These are phyloP conservation scores for Lochmaea capreae DNA, from an alignment of 2,888 invertebrate genomes.

Conservation along the genomic window DNA sequence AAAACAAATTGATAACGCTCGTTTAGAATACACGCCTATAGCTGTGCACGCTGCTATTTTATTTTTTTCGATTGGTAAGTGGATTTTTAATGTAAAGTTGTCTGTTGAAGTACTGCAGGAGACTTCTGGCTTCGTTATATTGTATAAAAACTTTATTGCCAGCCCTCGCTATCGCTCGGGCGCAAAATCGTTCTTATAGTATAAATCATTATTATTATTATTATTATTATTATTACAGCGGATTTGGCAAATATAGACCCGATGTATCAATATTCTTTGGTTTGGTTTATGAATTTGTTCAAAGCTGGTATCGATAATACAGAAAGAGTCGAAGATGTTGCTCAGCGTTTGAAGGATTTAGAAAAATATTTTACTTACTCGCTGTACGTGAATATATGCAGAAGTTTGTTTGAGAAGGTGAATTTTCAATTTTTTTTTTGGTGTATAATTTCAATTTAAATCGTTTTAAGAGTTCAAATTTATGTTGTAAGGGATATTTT, in stretches of 20 bases:
- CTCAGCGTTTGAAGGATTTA: constrained; percentile 78
- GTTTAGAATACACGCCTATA: constrained; percentile 90
- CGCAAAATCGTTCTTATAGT: no score
- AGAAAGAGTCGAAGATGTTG: constrained; percentile 85
- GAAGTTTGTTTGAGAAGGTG: constrained; percentile 93
- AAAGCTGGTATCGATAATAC: constrained; percentile 88
- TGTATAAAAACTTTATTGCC: no score
- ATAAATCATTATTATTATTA: no score
- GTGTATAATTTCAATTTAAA: no score
- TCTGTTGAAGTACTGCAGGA: no score
- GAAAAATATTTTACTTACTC: constrained; percentile 88
- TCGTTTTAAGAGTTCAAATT: no score
- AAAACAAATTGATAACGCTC: constrained; percentile 86
- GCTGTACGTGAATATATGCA: constrained; percentile 89
- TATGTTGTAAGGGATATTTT: no score
- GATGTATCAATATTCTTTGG: constrained; percentile 96
- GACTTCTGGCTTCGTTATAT: no score
- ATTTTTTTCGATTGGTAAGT: constrained; percentile 87
- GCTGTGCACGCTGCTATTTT: constrained; percentile 90
- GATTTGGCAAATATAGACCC: constrained; percentile 93
- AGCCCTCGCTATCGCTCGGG: no score
- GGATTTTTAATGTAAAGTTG: no score
- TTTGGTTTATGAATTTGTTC: constrained; percentile 94
- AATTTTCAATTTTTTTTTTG: constrained; percentile 31
- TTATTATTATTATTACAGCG: no score